Percentiles rank a stretch among this genome's conserved stretches.
Evolutionary conservation across 2,113 vertebrate species (phyloP).

Genomic region (Alligator sinensis): DNA sequence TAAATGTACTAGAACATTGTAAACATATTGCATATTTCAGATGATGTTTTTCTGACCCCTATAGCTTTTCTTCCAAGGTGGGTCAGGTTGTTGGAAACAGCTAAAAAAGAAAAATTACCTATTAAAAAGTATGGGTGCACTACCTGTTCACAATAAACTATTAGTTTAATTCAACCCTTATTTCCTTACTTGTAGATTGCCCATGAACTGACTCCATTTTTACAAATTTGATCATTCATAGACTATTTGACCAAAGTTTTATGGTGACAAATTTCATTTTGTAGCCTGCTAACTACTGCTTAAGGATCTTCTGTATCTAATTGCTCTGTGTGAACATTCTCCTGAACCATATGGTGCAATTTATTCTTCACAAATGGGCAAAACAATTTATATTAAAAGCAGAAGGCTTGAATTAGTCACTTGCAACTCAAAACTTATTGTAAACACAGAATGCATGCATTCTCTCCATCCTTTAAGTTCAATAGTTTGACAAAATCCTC

Average conservation of each 20-base stretch:
- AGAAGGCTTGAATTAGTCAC: neutral
- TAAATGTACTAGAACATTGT: neutral
- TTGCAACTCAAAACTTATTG: neutral
- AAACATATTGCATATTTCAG: neutral
- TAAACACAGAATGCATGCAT: neutral
- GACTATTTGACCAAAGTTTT: neutral
- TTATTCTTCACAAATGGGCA: neutral
- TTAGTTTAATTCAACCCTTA: neutral
- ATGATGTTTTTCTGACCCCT: neutral
- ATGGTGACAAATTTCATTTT: neutral
- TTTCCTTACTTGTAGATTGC: neutral
- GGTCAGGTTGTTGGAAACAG: neutral
- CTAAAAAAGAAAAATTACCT: neutral
- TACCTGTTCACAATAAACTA: neutral
- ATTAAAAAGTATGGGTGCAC: neutral
- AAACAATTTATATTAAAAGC: neutral
- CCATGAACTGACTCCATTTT: neutral
- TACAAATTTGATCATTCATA: neutral
- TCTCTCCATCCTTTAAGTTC: neutral
- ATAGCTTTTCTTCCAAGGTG: neutral
- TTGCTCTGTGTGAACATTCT: neutral
- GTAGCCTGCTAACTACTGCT: neutral
- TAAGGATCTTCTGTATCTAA: neutral
- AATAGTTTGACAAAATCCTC: neutral
- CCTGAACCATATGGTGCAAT: neutral